Evolutionary conservation across 2,113 vertebrate species (phyloP).

Genomic region (Rattus norvegicus): DNA sequence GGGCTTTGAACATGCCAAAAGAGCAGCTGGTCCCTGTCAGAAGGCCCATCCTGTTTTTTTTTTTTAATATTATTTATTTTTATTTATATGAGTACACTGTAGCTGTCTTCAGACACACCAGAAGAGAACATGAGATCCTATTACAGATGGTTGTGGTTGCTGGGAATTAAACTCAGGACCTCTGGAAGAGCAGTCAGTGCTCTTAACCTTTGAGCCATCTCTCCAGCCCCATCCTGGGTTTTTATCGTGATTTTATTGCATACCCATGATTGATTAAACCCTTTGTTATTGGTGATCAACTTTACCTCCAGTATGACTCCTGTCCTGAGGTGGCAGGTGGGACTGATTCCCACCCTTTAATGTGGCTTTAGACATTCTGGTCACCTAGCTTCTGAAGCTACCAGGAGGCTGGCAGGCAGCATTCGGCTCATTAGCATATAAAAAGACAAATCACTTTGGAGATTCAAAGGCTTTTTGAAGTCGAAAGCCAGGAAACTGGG

Average conservation of each 20-base stretch:
- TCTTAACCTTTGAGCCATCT: no score
- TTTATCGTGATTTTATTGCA: background rate
- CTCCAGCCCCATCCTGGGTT: background rate
- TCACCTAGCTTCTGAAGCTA: background rate
- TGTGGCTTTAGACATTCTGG: background rate
- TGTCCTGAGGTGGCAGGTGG: background rate
- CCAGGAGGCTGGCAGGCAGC: background rate
- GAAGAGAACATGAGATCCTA: no score
- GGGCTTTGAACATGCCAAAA: background rate
- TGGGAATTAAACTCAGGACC: no score
- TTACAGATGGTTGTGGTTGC: no score
- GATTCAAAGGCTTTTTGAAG: constrained; percentile 27
- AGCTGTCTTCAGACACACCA: no score
- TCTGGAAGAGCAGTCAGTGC: no score
- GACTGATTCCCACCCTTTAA: background rate
- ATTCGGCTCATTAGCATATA: constrained; percentile 11
- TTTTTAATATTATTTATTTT: no score
- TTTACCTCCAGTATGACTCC: background rate
- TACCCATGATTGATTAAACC: background rate
- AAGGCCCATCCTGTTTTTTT: background rate
- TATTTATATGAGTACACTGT: no score
- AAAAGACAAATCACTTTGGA: constrained; percentile 32
- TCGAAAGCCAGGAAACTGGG: background rate
- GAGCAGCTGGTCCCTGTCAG: background rate
- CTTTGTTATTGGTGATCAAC: background rate